Base-by-base conservation (phyloP, 2,797 vertebrate genomes). In the Nyctalus aviator region DNA sequence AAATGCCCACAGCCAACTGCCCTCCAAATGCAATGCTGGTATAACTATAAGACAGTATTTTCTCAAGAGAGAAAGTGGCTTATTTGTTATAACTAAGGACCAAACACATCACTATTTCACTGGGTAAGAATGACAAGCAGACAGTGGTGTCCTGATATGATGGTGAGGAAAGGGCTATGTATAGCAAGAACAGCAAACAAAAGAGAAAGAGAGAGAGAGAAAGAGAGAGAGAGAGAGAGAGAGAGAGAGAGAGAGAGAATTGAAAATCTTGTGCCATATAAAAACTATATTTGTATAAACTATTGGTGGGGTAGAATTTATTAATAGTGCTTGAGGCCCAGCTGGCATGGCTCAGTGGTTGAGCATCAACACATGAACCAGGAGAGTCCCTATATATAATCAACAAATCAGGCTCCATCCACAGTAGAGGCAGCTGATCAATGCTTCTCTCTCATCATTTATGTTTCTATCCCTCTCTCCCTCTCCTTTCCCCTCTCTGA, bases 101-200 rank as follows among this genome's bases (percentile, higher is more conserved):
- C 64, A 32, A 30, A 35, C 23, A 35, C 12, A n/a, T 21, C 32
- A 66, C 53, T 30, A 75, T 8, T 46, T 46, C 44, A 14, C 14
- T 30, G n/a, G 0, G 25, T 50, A 53, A 78, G n/a, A 41, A 5
- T 0, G 13, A 41, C 6, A 48, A 78, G 64, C 35, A 27, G 48
- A 69, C 1, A 7, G 15, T 0, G 2, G 25, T 32, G 20, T 78
- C 8, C 13, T 18, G 27, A 44, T 1, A 14, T 1, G 41, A 15
- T 8, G 12, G 46, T 6, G 25, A 87, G 13, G n/a, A 64, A 53
- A 59, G n/a, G 3, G n/a, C 13, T 59, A 27, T 7, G 4, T 21
- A 17, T 27, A 78, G 6, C n/a, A 87, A 87, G 59, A 32, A 32
- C 8, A 18, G 82, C 20, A 14, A 44, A 50, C 11, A 8, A 5